Percentiles rank a stretch among this genome's conserved stretches.
phyloP scores from a whole-genome alignment of 2,888 invertebrate species.

The Drosophila niveifrons region DNA sequence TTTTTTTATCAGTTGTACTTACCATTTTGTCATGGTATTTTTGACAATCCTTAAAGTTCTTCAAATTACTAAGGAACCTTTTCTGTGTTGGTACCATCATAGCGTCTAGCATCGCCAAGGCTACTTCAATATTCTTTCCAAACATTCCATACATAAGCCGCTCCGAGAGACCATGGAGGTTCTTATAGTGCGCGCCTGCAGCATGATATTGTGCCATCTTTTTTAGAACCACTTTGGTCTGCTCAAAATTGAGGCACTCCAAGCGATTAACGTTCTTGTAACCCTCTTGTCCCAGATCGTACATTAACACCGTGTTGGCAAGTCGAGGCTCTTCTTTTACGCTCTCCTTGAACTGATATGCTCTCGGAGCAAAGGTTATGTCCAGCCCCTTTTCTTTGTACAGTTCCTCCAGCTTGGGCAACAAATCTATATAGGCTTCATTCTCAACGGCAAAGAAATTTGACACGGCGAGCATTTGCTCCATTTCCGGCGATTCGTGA shows the following conservation, averaged over 20 bases:
- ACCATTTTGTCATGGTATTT: conserved; percentile 70
- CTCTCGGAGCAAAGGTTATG: conserved; percentile 59
- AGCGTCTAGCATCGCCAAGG: conserved; percentile 22
- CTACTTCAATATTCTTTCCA: conserved; percentile 20
- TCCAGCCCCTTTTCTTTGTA: conserved; percentile 64
- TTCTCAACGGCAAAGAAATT: conserved; percentile 76
- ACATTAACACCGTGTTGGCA: conserved; percentile 70
- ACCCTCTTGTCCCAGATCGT: conserved; percentile 75
- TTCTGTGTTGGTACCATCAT: conserved; percentile 32
- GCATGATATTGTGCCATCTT: conserved; percentile 84
- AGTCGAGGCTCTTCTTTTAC: conserved; percentile 50
- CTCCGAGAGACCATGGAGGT: conserved; percentile 52
- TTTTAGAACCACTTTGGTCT: conserved; percentile 72
- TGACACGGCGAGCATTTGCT: conserved; percentile 48
- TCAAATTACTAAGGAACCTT: conserved; percentile 49
- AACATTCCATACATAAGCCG: conserved; percentile 36
- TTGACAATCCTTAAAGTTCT: conserved; percentile 50
- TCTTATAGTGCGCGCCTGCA: conserved; percentile 70
- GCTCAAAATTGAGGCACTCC: conserved; percentile 77
- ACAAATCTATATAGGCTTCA: conserved; percentile 59
- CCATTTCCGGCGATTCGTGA: conserved; percentile 60
- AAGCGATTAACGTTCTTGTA: conserved; percentile 79
- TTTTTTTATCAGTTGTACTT: conserved; percentile 9
- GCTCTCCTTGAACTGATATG: conserved; percentile 53
- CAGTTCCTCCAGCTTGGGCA: conserved; percentile 72